Percentiles rank a stretch among this genome's conserved stretches.
These are phyloP conservation scores for Hydrotaea diabolus DNA, from an alignment of 2,888 invertebrate genomes.

Conservation along the genomic window DNA sequence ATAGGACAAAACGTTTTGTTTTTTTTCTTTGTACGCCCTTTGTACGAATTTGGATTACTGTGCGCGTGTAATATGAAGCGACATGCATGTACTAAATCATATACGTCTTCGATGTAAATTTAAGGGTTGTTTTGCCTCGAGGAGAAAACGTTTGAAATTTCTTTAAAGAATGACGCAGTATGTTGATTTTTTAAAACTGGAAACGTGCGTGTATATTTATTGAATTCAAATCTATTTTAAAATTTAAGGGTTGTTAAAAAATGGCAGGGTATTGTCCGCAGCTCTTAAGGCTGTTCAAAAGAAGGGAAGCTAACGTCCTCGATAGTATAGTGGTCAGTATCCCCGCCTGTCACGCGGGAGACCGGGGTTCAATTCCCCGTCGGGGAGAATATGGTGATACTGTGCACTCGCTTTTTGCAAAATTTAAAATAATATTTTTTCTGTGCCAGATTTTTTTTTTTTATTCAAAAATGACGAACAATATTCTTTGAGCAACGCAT, in stretches of 20 bases:
- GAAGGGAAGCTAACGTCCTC: conserved; percentile 69
- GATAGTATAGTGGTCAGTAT: conserved; percentile 79
- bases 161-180: not conserved
- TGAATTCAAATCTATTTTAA: not conserved
- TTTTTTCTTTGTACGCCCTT: too few relatives aligned
- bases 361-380: conserved; percentile 79
- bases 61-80: not conserved
- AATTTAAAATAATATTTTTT: too few relatives aligned
- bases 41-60: too few relatives aligned
- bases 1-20: too few relatives aligned
- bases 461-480: too few relatives aligned
- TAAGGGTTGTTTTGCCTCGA: not conserved
- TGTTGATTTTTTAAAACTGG: not conserved
- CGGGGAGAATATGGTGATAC: conserved; percentile 71
- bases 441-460: too few relatives aligned
- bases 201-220: not conserved
- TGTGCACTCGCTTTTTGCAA: conserved; percentile 17
- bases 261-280: not conserved
- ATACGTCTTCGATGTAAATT: not conserved
- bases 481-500: too few relatives aligned
- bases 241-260: conserved; percentile 5
- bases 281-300: not conserved
- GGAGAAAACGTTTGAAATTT: not conserved
- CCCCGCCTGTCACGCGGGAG: conserved; percentile 79
- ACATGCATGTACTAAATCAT: too few relatives aligned